Evolutionary conservation across 2,113 vertebrate species (phyloP).

Genomic region (Gymnocephalus cernua): DNA sequence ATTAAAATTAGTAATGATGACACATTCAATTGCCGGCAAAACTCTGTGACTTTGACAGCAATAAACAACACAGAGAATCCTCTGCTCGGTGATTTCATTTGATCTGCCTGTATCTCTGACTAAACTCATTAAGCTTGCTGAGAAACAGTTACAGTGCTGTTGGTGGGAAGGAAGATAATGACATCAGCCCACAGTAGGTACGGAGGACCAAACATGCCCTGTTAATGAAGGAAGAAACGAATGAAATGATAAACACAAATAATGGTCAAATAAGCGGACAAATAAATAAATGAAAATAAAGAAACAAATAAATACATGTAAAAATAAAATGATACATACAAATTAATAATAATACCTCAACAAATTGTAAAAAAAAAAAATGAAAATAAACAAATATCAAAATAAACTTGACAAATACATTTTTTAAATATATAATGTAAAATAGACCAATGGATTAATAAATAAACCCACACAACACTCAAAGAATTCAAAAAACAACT

Average conservation of each 20-base stretch:
- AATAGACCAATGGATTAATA: not conserved
- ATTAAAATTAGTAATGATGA: constrained; percentile 48
- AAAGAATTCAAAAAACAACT: not conserved
- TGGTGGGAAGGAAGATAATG: constrained; percentile 12
- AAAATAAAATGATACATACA: not conserved
- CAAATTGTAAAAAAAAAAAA: not conserved
- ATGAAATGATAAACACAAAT: not conserved
- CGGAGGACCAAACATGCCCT: not conserved
- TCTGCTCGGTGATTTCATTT: not conserved
- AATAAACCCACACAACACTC: not conserved
- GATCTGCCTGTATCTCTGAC: constrained; percentile 11
- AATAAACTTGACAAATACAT: not conserved
- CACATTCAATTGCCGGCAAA: constrained; percentile 13
- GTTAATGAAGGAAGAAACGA: no score
- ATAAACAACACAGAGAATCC: constrained; percentile 19
- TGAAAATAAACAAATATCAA: not conserved
- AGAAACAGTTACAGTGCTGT: not conserved
- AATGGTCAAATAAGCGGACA: not conserved
- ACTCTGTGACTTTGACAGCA: not conserved
- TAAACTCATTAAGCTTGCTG: constrained; percentile 16
- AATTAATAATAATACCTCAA: not conserved
- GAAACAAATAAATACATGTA: not conserved
- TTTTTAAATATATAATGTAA: not conserved
- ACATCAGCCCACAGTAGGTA: not conserved
- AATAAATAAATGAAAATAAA: not conserved